Conservation (phyloP, 2,113 vertebrate species). For the Takifugu bimaculatus region DNA sequence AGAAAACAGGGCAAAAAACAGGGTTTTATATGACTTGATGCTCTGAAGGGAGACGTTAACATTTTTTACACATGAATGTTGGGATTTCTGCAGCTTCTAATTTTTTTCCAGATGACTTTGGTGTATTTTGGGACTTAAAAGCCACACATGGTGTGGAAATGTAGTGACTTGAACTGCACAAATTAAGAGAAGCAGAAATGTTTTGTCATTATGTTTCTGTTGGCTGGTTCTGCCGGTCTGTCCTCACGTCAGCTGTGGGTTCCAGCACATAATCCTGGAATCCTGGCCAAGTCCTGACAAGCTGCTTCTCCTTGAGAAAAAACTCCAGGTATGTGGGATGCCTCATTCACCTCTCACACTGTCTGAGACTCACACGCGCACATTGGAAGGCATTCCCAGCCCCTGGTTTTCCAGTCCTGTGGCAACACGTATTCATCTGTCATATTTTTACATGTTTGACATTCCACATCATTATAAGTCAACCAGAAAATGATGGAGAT, state of each 20-base stretch:
- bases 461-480: conserved; percentile 30
- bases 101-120: too few species aligned
- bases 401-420: conserved; percentile 47
- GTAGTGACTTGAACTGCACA: too few species aligned
- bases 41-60: too few species aligned
- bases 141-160: too few species aligned
- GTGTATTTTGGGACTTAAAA: too few species aligned
- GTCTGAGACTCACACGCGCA: conserved; percentile 23
- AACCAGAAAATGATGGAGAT: too few species aligned
- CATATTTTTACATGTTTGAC: conserved; percentile 39
- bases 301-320: conserved; percentile 53
- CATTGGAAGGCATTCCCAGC: conserved; percentile 34
- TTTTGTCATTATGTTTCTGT: not conserved
- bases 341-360: conserved; percentile 57
- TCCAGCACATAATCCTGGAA: conserved; percentile 47
- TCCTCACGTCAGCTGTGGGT: conserved; percentile 24
- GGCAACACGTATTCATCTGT: conserved; percentile 52
- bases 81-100: too few species aligned
- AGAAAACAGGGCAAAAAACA: too few species aligned
- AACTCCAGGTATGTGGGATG: conserved; percentile 61
- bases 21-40: too few species aligned
- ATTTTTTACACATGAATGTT: too few species aligned
- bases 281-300: conserved; percentile 68
- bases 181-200: too few species aligned
- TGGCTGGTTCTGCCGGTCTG: not conserved